These are phyloP conservation scores for Phymorhynchus buccinoides DNA, from an alignment of 1,140 invertebrate genomes.

Conservation along the genomic window DNA sequence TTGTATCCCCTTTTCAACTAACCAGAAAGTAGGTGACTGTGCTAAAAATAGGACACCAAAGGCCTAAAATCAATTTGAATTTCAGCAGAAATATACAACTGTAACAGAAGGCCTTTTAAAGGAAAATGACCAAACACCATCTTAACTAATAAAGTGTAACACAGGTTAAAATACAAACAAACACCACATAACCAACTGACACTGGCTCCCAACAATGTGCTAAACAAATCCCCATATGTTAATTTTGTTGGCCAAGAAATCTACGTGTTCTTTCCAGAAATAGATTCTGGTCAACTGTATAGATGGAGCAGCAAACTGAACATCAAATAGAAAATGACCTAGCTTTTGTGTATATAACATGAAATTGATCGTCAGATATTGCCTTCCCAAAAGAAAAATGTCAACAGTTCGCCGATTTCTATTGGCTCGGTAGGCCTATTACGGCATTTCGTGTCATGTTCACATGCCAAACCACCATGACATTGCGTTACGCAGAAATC, in stretches of 20 bases:
- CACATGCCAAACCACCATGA: slow-evolving; percentile 20
- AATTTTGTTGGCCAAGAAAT: not conserved
- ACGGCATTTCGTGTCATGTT: slow-evolving; percentile 25
- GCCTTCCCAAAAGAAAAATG: not conserved
- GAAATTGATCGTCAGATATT: not conserved
- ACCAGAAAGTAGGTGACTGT: slow-evolving; percentile 15
- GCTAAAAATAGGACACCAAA: slow-evolving; percentile 9
- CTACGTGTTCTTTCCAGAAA: not conserved
- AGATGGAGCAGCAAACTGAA: not conserved
- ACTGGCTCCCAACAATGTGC: not conserved
- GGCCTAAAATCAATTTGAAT: not conserved
- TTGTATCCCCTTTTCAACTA: not conserved
- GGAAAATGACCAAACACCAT: not conserved
- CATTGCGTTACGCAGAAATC: slow-evolving; percentile 3
- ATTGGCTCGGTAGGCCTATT: not conserved
- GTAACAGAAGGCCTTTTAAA: too few relatives aligned
- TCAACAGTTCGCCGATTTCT: not conserved
- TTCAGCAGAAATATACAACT: not conserved
- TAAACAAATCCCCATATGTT: not conserved
- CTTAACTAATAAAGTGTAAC: not conserved
- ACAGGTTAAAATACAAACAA: not conserved
- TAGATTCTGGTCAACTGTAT: not conserved
- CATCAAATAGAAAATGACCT: not conserved
- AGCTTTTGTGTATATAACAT: not conserved
- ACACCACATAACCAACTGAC: not conserved